Evolutionary conservation across 2,888 invertebrate genomes (phyloP), one percentile per base, ranked within the genome.

Genomic region (Trisateles emortualis): DNA sequence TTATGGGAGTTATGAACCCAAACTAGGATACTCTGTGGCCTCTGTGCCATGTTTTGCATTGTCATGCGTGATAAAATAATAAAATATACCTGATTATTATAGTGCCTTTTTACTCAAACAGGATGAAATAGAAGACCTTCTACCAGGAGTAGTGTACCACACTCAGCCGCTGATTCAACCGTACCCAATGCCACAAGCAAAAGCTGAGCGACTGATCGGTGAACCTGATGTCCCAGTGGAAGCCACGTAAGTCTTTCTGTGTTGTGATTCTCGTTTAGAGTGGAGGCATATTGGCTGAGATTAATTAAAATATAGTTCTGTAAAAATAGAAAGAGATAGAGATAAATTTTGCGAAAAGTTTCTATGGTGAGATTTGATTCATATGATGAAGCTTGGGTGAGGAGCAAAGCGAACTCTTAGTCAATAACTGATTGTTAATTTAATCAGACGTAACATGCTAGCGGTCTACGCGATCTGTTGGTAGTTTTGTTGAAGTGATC

Each of bases 191-290:
- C 93, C 94, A 0, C 94, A 94, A 52, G 94, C 95, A 0, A 94
- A 94, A 52, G 95, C 96, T 0, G 96, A 96, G 78, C 93, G 95
- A 59, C 92, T 96, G 11, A 94, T 96, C 38, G 96, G 95, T 0
- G 95, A 96, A 61, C 95, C 95, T 13, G 94, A 95, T 43, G 94
- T 96, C 1, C 96, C 96, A 0, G 96, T 96, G 0, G 96, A 96
- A 83, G 95, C 96, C 78, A 96, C 96, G 97, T 96, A 94, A 96
- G 96, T 95, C 41, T 14, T 24, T 14, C 22, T 51, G n/a, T 46
- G 9, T 30, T 13, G 32, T 50, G 38, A 22, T 36, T 52, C 52
- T 14, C 16, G 0, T 39, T 24, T 14, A 52, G 64, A 64, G 72
- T 71, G 64, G 61, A 68, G 64, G 64, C 68, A 56, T 45, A 47